Percentiles rank a stretch among this genome's conserved stretches.
Conservation (phyloP, 2,888 invertebrate species). For the Phyto melanocephala region DNA sequence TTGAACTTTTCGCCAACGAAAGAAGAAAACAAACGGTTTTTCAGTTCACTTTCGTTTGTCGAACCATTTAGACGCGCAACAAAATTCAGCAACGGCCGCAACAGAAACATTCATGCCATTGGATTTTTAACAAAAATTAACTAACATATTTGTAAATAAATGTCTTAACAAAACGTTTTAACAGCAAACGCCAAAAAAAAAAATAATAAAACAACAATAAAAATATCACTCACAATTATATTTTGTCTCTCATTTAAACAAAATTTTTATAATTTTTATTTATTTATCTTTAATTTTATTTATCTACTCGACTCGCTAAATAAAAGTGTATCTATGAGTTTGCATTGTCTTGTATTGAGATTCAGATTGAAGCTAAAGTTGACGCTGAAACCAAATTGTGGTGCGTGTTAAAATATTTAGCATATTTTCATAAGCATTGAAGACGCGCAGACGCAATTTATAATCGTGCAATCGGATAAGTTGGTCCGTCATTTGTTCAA, state of each 20-base stretch:
- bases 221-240: slow-evolving; percentile 42
- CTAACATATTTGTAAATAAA: not conserved
- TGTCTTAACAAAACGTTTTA: not conserved
- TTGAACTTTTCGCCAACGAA: slow-evolving; percentile 66
- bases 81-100: not conserved
- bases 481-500: slow-evolving; percentile 71
- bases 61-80: slow-evolving; percentile 67
- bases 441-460: slow-evolving; percentile 77
- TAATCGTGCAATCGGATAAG: slow-evolving; percentile 74
- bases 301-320: not conserved
- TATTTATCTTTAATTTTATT: slow-evolving; percentile 6
- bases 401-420: slow-evolving; percentile 74
- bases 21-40: slow-evolving; percentile 71
- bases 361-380: slow-evolving; percentile 41
- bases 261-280: slow-evolving; percentile 32
- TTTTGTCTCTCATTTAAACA: slow-evolving; percentile 65
- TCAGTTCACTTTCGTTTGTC: slow-evolving; percentile 74
- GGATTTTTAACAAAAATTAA: not conserved
- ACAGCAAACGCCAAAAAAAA: not conserved
- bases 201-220: not conserved
- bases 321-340: slow-evolving; percentile 27
- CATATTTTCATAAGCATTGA: slow-evolving; percentile 76
- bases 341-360: slow-evolving; percentile 15
- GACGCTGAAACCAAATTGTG: slow-evolving; percentile 46
- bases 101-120: not conserved